Evolutionary conservation across 2,113 vertebrate species (phyloP), one percentile per base, ranked within the genome.

Genomic region (Nicator chloris): DNA sequence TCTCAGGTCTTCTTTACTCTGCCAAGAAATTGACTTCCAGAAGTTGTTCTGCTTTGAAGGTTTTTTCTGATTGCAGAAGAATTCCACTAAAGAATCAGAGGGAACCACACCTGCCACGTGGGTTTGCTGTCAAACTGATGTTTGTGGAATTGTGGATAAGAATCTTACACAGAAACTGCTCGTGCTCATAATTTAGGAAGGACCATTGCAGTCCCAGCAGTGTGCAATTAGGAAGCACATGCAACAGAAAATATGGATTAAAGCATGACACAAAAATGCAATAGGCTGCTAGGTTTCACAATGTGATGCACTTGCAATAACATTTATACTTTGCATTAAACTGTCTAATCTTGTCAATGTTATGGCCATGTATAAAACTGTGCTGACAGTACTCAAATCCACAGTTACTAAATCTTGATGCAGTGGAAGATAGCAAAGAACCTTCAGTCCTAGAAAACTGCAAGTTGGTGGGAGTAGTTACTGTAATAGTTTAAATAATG

Each of bases 41-140:
- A 64, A 76, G 33, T 28, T n/a, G 11, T 37, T 76, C 57, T 40
- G 15, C 47, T 82, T n/a, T 84, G 56, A 37, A 68, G 44, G 6
- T 30, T 78, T 49, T 64, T 87, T 50, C 27, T 91, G 59, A 53
- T 60, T 70, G 27, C n/a, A 70, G 40, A 72, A 72, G 31, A 18
- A 59, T 18, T 82, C 33, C 37, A 40, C 18, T 53, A 10, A 79
- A 79, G 40, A 79, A 42, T 53, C 33, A 37, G 21, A 33, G 28
- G 27, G 30, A 83, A 37, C 17, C 6, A 17, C 9, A 51, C 10
- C 33, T 77, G 31, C 35, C 27, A 21, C 0, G 0, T 40, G 20
- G 39, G 24, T 51, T 79, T 91, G 26, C 73, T 95, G 33, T 60
- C 86, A 42, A 84, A 75, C 50, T 27, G 17, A 47, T 33, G 23